Conservation (phyloP, 2,888 invertebrate species). For the Ganaspis brasiliensis region DNA sequence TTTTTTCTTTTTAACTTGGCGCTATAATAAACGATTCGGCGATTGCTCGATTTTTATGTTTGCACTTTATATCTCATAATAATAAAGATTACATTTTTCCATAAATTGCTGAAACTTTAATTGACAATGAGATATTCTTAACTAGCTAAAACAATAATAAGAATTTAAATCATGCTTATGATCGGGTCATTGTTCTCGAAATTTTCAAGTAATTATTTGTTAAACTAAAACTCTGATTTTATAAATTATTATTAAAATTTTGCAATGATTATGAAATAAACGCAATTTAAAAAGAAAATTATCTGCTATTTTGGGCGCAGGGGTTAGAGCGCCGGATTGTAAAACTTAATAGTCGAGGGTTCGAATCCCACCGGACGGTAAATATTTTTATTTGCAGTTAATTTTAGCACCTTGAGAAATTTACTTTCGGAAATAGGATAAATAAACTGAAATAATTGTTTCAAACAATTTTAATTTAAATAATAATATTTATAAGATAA, state of each 20-base stretch:
- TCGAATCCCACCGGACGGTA: too few relatives aligned
- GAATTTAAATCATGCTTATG: slow-evolving; percentile 3
- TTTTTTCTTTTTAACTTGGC: slow-evolving; percentile 41
- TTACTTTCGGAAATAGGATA: too few relatives aligned
- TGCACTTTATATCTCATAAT: slow-evolving; percentile 10
- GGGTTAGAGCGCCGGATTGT: too few relatives aligned
- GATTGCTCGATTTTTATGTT: slow-evolving; percentile 14
- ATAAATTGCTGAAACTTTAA: slow-evolving; percentile 16
- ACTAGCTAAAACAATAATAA: slow-evolving; percentile 6
- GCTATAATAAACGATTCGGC: neutral
- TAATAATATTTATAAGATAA: too few relatives aligned
- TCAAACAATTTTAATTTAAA: too few relatives aligned
- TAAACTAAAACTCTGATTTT: neutral
- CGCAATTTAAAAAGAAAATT: too few relatives aligned
- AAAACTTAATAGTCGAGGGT: too few relatives aligned
- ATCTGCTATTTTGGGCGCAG: too few relatives aligned
- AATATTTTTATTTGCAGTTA: too few relatives aligned
- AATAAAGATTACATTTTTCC: slow-evolving; percentile 33
- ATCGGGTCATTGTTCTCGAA: slow-evolving; percentile 8
- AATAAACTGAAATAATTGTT: too few relatives aligned
- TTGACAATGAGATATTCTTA: slow-evolving; percentile 1
- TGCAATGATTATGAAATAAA: neutral
- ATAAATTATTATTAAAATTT: neutral
- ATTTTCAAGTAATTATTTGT: neutral
- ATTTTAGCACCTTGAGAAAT: too few relatives aligned